phyloP scores from a whole-genome alignment of 2,888 invertebrate species.

The Eristalinus aeneus region DNA sequence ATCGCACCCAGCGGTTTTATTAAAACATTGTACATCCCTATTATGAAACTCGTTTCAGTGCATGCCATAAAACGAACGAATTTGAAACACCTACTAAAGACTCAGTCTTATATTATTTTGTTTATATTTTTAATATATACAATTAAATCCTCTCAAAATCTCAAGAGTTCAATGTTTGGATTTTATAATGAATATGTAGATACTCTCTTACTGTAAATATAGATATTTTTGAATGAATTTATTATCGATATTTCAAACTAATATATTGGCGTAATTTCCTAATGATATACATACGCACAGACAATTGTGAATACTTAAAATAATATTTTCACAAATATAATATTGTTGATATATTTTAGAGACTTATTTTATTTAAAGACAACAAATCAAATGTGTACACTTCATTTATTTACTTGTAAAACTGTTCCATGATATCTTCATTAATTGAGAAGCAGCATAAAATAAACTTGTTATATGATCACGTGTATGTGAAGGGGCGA shows the following conservation, averaged over 20 bases:
- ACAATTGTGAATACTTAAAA: conserved; percentile 34
- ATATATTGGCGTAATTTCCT: conserved; percentile 38
- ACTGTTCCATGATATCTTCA: not conserved
- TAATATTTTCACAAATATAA: conserved; percentile 31
- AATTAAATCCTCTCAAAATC: not conserved
- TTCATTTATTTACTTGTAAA: not conserved
- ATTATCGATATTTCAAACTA: conserved; percentile 44
- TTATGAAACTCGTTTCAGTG: no score
- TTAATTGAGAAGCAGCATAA: no score
- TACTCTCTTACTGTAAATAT: conserved; percentile 56
- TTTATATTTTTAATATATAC: no score
- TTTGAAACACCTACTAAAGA: no score
- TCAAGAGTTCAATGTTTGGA: conserved; percentile 24
- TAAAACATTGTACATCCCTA: no score
- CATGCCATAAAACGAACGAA: no score
- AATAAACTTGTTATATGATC: no score
- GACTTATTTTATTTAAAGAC: not conserved
- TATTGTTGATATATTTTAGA: conserved; percentile 48
- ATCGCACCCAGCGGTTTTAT: no score
- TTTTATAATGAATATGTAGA: conserved; percentile 27
- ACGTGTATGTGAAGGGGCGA: no score
- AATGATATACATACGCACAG: conserved; percentile 40
- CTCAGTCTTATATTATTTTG: no score
- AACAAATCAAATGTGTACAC: not conserved
- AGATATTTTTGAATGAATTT: conserved; percentile 16